Conservation (phyloP, 1,140 invertebrate genomes). For the Halesus radiatus region DNA sequence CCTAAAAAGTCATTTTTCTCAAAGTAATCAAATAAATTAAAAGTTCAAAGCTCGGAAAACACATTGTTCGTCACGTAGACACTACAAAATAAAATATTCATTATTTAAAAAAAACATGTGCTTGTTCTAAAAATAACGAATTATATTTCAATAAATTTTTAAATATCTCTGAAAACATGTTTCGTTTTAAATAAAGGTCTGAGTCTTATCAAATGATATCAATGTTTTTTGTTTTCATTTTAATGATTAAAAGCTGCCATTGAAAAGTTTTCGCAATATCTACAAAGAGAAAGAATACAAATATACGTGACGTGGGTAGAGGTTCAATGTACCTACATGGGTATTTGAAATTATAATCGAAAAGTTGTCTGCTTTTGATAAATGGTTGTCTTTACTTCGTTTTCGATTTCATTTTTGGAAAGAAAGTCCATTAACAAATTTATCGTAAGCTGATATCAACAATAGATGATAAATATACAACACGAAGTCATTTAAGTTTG, state of each 20-base stretch:
- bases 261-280: not conserved
- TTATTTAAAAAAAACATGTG: too few relatives aligned
- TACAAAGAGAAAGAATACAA: constrained; percentile 4
- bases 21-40: too few relatives aligned
- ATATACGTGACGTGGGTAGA: constrained; percentile 1
- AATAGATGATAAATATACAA: not conserved
- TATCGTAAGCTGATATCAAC: not conserved
- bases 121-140: too few relatives aligned
- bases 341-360: not conserved
- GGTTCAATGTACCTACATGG: too few relatives aligned
- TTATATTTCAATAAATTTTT: too few relatives aligned
- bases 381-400: constrained; percentile 2
- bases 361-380: not conserved
- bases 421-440: not conserved
- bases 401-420: not conserved
- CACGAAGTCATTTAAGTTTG: not conserved
- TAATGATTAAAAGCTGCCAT: not conserved
- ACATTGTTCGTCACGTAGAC: too few relatives aligned
- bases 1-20: too few relatives aligned
- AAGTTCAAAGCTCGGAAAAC: too few relatives aligned
- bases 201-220: not conserved
- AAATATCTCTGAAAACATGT: too few relatives aligned
- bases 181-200: too few relatives aligned
- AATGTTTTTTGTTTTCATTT: not conserved
- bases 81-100: too few relatives aligned